Evolutionary conservation across 2,797 vertebrate species (phyloP).

Genomic region (Coregonus ussuriensis): DNA sequence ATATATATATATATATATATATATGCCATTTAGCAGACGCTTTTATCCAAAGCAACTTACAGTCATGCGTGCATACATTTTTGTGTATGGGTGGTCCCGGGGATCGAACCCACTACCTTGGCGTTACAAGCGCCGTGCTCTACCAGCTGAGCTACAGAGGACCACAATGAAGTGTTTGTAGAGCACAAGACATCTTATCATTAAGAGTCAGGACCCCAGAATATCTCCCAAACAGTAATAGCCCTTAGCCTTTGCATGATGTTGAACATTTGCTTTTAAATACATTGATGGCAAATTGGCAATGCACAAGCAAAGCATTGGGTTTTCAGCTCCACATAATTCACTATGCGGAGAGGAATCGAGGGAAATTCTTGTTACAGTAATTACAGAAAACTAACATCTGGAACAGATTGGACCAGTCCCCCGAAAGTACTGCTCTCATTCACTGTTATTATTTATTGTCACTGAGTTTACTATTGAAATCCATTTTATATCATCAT

Average conservation of each 20-base stretch:
- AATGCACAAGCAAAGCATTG: constrained; percentile 32
- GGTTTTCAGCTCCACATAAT: constrained; percentile 39
- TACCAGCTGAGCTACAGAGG: too few species aligned
- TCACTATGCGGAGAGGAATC: constrained; percentile 26
- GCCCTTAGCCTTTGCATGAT: constrained; percentile 20
- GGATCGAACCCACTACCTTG: too few species aligned
- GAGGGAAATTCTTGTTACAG: constrained; percentile 26
- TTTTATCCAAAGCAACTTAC: too few species aligned
- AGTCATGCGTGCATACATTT: too few species aligned
- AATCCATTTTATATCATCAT: constrained; percentile 12
- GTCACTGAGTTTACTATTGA: constrained; percentile 20
- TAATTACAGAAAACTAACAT: constrained; percentile 43
- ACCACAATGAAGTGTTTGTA: neutral
- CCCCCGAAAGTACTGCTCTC: constrained; percentile 20
- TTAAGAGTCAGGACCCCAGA: constrained; percentile 44
- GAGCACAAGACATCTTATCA: constrained; percentile 47
- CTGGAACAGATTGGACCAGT: constrained; percentile 32
- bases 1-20: too few species aligned
- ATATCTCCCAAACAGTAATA: constrained; percentile 29
- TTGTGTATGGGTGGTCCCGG: too few species aligned
- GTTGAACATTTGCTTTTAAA: constrained; percentile 41
- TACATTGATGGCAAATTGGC: constrained; percentile 18
- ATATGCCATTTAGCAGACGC: too few species aligned
- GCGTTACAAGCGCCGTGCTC: too few species aligned
- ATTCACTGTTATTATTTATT: constrained; percentile 26